Base-by-base conservation (phyloP, 2,797 vertebrate species). In the Sebastes wilsoni region DNA sequence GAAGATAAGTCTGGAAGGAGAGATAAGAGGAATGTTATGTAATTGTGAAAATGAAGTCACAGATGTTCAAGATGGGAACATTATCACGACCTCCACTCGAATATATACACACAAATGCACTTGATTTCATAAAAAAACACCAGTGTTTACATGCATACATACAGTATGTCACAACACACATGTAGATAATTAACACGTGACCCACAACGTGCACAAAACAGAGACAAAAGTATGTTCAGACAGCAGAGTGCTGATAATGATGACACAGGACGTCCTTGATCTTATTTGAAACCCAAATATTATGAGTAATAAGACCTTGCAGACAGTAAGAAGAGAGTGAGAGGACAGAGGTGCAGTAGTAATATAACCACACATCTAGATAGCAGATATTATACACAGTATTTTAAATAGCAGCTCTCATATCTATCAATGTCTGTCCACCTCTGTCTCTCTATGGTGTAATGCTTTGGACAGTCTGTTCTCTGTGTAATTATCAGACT, bases 201-300 rank as follows among this genome's bases (percentile, higher is more conserved):
- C 9, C 59, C 22, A 66, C 38, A 76, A 70, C 25, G 30, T 20
- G 28, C 27, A 73, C 27, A 68, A 60, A 73, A 64, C 55, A 27
- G 25, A 71, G 54, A 85, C 72, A 74, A 23, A 91, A 87, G 91
- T 79, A 58, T 70, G 71, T 69, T 76, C 76, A 86, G 80, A 85
- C 75, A 80, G 82, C 18, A 34, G 23, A 72, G 34, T 18, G 65
- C 38, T 79, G 81, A 79, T 82, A 73, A 80, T 78, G 60, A 82
- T 80, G 80, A 82, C 82, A 92, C 81, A 76, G 72, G 78, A 89
- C 65, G 70, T 88, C 66, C 89, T 87, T 70, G 69, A 68, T 83
- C 83, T 84, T 94, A 93, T 93, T 92, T 93, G 52, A 80, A 92
- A 85, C 73, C 80, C 73, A 94, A 94, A 94, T 93, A 94, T 94